Base-by-base conservation (phyloP, 2,113 vertebrate genomes). In the Gobio gobio region DNA sequence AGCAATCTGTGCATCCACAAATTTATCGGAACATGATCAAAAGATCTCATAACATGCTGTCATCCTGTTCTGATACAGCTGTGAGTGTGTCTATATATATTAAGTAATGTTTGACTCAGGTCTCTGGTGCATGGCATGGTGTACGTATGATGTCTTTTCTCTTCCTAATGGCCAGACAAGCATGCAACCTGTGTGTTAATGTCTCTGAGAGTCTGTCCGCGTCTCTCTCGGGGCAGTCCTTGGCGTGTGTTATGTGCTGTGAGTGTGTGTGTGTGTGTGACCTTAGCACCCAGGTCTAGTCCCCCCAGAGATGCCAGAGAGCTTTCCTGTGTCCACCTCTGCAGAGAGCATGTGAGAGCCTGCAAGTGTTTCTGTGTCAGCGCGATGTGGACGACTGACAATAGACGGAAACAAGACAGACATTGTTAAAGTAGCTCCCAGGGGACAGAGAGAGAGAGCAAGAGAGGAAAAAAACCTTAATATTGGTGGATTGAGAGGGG, bases 271-370 rank as follows among this genome's bases (percentile, higher is more conserved):
- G 74, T 78, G 49, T 83, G 66, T 79, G 47, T 88, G 88, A 88
- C 86, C 86, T 82, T 66, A 70, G 72, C 78, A 78, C 84, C 85
- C 78, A 82, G 85, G 54, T 76, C 73, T 79, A 22, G 63, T 73
- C 24, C 78, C 88, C 82, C 75, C 74, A 5, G 88, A 82, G 86
- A 89, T 68, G 54, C 29, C 49, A 83, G 86, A 89, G 86, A 89
- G 88, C 88, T 86, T 88, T 88, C 84, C 78, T 51, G 45, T 88
- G 88, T 89, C 86, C 73, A 59, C 18, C 61, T 51, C 47, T 76
- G 75, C 66, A 79, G 83, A 73, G 79, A 85, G 58, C 45, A 75
- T 70, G 58, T 36, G 81, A 40, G 63, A 68, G 64, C 64, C 33
- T 74, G 24, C 70, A 59, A 63, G 72, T 82, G 86, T 85, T 66